These are phyloP conservation scores for Magallana nippona DNA, from an alignment of 2,888 invertebrate genomes.

Conservation along the genomic window DNA sequence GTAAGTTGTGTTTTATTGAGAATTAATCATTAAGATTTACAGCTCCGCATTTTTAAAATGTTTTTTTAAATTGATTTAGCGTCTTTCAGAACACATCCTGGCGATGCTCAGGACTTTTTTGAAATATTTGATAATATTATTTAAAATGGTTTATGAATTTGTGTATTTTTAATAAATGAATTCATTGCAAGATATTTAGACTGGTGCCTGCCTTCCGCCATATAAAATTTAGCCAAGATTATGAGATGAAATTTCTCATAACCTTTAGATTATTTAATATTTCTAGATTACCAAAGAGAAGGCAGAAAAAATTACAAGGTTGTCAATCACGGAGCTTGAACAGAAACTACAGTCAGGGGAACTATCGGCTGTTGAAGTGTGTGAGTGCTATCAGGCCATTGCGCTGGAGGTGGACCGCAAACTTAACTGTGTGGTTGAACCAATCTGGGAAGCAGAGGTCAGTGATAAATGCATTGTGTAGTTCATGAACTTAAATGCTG, in stretches of 20 bases:
- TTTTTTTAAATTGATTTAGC: too few species aligned
- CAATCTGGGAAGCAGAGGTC: conserved; percentile 70
- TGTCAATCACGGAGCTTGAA: conserved; percentile 56
- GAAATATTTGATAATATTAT: too few species aligned
- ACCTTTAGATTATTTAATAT: not conserved
- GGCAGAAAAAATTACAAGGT: conserved; percentile 48
- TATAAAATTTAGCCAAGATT: too few species aligned
- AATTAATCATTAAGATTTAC: not conserved
- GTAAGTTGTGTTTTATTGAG: conserved; percentile 40
- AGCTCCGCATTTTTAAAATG: not conserved
- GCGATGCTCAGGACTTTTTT: too few species aligned
- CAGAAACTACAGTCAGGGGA: conserved; percentile 58
- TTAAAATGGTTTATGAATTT: too few species aligned
- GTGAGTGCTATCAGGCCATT: conserved; percentile 66
- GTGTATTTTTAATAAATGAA: too few species aligned
- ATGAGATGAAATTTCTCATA: too few species aligned
- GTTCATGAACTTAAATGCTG: too few species aligned
- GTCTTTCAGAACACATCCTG: too few species aligned
- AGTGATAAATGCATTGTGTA: not conserved
- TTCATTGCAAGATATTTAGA: too few species aligned
- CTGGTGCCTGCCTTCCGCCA: too few species aligned
- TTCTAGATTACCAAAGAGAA: conserved; percentile 49
- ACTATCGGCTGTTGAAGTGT: conserved; percentile 60
- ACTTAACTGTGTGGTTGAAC: conserved; percentile 66
- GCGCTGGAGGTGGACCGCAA: conserved; percentile 64